Evolutionary conservation across 2,113 vertebrate genomes (phyloP).

Genomic region (Ceyx margarethae): DNA sequence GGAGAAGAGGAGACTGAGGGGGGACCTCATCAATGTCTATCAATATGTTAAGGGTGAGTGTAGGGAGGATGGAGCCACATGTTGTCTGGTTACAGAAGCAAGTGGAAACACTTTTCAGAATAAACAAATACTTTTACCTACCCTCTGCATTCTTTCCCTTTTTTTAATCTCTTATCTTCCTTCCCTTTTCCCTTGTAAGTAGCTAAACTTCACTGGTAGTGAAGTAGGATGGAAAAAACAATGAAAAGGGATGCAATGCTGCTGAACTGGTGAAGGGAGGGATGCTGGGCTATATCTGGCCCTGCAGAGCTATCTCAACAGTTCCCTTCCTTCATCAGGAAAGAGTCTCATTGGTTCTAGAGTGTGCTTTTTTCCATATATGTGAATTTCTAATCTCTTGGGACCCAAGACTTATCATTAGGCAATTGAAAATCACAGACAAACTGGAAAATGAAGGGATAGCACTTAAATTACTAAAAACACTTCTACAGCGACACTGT

Average conservation of each 20-base stretch:
- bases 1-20: too few species aligned
- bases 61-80: too few species aligned
- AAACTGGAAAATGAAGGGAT: not conserved
- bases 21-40: too few species aligned
- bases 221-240: not conserved
- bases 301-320: not conserved
- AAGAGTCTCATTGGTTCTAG: not conserved
- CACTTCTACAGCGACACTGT: not conserved
- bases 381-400: not conserved
- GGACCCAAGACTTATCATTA: not conserved
- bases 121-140: not conserved
- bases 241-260: not conserved
- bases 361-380: fast-evolving
- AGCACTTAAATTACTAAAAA: not conserved
- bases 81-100: fast-evolving
- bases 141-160: not conserved
- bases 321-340: not conserved
- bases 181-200: not conserved
- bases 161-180: not conserved
- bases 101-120: not conserved
- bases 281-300: not conserved
- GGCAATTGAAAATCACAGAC: not conserved
- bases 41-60: too few species aligned
- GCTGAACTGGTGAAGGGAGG: not conserved
- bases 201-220: not conserved